Evolutionary conservation across 2,888 invertebrate species (phyloP).

Genomic region (Cacoxenus indagator): DNA sequence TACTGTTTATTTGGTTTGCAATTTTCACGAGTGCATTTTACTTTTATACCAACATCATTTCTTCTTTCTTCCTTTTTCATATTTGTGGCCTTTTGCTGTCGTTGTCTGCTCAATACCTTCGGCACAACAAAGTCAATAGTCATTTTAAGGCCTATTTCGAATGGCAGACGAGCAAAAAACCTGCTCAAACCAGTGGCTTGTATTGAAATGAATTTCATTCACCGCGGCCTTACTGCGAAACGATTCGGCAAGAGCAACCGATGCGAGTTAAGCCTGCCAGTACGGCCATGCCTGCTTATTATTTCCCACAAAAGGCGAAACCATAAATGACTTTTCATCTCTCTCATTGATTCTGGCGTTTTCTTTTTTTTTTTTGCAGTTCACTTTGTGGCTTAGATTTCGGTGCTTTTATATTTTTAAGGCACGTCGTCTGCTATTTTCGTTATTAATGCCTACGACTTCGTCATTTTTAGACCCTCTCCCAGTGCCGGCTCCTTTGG

Average conservation of each 20-base stretch:
- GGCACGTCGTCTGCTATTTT: neutral
- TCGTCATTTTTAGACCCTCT: neutral
- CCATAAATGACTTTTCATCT: slow-evolving; percentile 10
- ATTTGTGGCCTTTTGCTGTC: neutral
- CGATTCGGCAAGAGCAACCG: neutral
- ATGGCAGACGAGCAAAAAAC: neutral
- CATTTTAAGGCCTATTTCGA: neutral
- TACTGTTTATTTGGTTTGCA: slow-evolving; percentile 14
- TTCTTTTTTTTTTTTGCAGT: neutral
- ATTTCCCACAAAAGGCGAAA: slow-evolving; percentile 2
- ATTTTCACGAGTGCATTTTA: slow-evolving; percentile 21
- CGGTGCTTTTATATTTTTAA: neutral
- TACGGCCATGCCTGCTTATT: neutral
- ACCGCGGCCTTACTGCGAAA: neutral
- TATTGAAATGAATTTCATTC: neutral
- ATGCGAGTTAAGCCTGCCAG: neutral
- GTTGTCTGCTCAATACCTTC: neutral
- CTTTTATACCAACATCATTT: slow-evolving; percentile 4
- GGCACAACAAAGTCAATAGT: neutral
- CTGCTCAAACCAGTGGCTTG: neutral
- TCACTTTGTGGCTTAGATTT: neutral
- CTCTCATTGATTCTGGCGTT: neutral
- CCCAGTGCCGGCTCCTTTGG: neutral
- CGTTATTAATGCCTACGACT: neutral
- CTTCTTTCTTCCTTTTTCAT: neutral